Percentiles rank a stretch among this genome's conserved stretches.
Evolutionary conservation across 1,140 invertebrate species (phyloP).

Genomic region (Aplysia californica): DNA sequence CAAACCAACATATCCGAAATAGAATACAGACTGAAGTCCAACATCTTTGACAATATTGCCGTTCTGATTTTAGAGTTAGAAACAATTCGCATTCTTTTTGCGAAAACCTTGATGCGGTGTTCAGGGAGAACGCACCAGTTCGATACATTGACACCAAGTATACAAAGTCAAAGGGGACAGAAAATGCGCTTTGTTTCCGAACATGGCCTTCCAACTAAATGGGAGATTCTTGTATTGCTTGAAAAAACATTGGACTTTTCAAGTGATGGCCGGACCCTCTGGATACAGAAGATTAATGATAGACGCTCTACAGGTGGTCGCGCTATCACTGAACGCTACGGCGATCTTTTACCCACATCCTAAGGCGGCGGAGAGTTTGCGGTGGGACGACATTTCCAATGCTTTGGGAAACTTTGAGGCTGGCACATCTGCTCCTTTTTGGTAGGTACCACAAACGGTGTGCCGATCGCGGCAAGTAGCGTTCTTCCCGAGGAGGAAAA

Average conservation of each 20-base stretch:
- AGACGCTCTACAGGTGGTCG: not conserved
- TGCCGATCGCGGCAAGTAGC: too few relatives aligned
- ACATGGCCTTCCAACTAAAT: not conserved
- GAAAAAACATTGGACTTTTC: not conserved
- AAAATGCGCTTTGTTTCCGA: not conserved
- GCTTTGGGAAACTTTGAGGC: not conserved
- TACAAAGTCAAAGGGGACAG: not conserved
- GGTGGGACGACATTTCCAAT: slow-evolving; percentile 6
- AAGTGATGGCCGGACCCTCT: not conserved
- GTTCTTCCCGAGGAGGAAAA: too few relatives aligned
- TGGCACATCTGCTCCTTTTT: too few relatives aligned
- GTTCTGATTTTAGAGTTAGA: not conserved
- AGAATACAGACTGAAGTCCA: too few relatives aligned
- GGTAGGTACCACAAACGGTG: too few relatives aligned
- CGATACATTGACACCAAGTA: not conserved
- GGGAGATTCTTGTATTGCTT: not conserved
- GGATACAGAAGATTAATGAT: not conserved
- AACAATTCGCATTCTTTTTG: not conserved
- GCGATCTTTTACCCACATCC: slow-evolving; percentile 49
- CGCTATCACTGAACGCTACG: slow-evolving; percentile 49
- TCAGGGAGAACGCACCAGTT: not conserved
- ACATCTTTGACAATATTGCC: not conserved
- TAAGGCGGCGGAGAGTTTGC: not conserved
- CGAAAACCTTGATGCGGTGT: too few relatives aligned
- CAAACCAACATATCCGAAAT: too few relatives aligned